These are phyloP conservation scores for Sisor rabdophorus DNA, from an alignment of 2,113 vertebrate genomes.

Conservation along the genomic window DNA sequence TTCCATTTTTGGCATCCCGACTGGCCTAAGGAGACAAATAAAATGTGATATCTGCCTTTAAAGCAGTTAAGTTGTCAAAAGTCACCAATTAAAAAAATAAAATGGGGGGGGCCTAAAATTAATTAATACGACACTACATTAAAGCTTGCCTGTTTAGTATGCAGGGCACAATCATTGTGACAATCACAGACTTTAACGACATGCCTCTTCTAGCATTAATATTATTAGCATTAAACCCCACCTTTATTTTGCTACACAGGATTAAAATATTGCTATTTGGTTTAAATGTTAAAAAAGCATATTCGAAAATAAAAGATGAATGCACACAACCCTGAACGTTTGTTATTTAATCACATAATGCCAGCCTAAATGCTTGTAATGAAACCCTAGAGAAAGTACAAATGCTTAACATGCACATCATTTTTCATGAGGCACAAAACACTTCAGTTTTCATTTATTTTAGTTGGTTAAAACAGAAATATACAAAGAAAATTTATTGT, in stretches of 20 bases:
- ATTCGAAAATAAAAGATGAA: not conserved
- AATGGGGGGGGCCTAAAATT: not conserved
- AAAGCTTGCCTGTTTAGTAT: not conserved
- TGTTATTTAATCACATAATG: not conserved
- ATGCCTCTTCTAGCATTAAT: no score
- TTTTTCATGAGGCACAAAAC: not conserved
- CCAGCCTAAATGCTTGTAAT: not conserved
- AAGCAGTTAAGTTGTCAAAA: not conserved
- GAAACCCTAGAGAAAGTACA: not conserved
- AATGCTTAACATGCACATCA: not conserved
- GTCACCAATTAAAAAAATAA: not conserved
- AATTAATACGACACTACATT: not conserved
- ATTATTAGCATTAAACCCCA: no score
- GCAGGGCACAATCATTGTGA: no score
- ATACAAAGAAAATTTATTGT: no score
- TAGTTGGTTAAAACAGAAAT: not conserved
- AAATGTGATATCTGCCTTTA: not conserved
- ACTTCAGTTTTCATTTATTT: not conserved
- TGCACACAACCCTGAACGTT: not conserved
- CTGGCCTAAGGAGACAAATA: conserved; percentile 74
- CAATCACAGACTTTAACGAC: no score
- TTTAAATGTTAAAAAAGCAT: no score
- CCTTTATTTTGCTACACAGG: no score
- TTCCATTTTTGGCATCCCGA: conserved; percentile 99
- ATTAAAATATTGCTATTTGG: not conserved